A percentile compares a stretch with the other conserved stretches of the same genome.
phyloP scores from a whole-genome alignment of 2,888 invertebrate species.

The Xanthorhoe spadicearia region DNA sequence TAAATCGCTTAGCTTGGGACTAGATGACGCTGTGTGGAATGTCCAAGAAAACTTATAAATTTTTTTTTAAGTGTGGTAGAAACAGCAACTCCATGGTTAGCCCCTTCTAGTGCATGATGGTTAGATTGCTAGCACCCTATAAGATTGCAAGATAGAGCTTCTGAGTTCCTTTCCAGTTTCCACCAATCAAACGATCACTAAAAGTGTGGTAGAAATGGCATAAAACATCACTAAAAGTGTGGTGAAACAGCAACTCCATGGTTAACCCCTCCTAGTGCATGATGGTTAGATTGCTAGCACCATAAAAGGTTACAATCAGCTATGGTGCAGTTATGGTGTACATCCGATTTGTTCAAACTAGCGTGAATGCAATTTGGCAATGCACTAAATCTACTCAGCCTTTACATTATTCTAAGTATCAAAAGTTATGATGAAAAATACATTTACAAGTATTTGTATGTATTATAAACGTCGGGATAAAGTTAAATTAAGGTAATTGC shows the following conservation, averaged over 20 bases:
- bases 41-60: too few relatives aligned
- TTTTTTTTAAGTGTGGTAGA: background rate
- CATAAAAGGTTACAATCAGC: constrained; percentile 31
- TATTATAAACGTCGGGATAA: too few relatives aligned
- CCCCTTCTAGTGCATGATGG: background rate
- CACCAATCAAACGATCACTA: too few relatives aligned
- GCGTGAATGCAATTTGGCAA: constrained; percentile 4
- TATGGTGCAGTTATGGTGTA: constrained; percentile 15
- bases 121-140: constrained; percentile 28
- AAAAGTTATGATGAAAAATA: too few relatives aligned
- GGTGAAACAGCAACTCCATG: constrained; percentile 13
- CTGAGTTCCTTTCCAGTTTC: too few relatives aligned
- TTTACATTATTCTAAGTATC: too few relatives aligned
- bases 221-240: background rate
- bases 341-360: constrained; percentile 26
- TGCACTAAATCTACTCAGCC: background rate
- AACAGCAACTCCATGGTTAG: constrained; percentile 11
- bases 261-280: background rate
- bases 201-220: too few relatives aligned
- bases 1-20: too few relatives aligned
- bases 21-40: too few relatives aligned
- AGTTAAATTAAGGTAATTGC: too few relatives aligned
- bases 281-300: constrained; percentile 26
- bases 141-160: constrained; percentile 26
- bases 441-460: too few relatives aligned